Percentiles rank a stretch among this genome's conserved stretches.
phyloP scores from a whole-genome alignment of 2,797 vertebrate species.

The Danio tinwini region DNA sequence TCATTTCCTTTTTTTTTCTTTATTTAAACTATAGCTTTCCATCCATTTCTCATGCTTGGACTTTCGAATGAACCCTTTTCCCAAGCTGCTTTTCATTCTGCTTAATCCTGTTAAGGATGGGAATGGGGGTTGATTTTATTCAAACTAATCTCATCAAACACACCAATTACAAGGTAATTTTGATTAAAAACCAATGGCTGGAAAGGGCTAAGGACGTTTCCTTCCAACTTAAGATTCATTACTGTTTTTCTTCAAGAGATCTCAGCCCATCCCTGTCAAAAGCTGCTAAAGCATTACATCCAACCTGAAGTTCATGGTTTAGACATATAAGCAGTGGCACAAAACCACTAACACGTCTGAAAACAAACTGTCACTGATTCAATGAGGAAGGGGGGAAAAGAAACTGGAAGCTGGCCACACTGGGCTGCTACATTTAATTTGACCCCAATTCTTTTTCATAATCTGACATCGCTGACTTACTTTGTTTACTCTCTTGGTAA shows the following conservation, averaged over 20 bases:
- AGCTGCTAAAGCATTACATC: conserved; percentile 55
- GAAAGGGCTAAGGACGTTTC: conserved; percentile 64
- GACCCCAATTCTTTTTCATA: conserved; percentile 82
- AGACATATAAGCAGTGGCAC: conserved; percentile 5
- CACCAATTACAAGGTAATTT: conserved; percentile 75
- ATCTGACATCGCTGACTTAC: conserved; percentile 85
- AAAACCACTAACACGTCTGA: conserved; percentile 81
- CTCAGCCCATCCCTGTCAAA: conserved; percentile 46
- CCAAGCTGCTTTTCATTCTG: conserved; percentile 65
- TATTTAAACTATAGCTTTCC: conserved; percentile 68
- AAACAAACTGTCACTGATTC: conserved; percentile 84
- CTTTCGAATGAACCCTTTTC: conserved; percentile 67
- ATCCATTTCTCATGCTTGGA: conserved; percentile 59
- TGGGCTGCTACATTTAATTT: conserved; percentile 84
- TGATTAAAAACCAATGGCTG: conserved; percentile 75
- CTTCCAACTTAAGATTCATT: conserved; percentile 58
- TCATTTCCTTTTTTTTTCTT: conserved; percentile 45
- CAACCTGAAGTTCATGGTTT: conserved; percentile 53
- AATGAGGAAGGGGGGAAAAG: conserved; percentile 74
- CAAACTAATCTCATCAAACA: conserved; percentile 75
- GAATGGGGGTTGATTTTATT: conserved; percentile 70
- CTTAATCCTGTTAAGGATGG: conserved; percentile 71
- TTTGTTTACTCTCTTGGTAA: conserved; percentile 86
- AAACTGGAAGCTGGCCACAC: conserved; percentile 82
- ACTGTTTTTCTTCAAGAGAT: conserved; percentile 45